Evolutionary conservation across 2,113 vertebrate genomes (phyloP).

Genomic region (human (Homo sapiens)): DNA sequence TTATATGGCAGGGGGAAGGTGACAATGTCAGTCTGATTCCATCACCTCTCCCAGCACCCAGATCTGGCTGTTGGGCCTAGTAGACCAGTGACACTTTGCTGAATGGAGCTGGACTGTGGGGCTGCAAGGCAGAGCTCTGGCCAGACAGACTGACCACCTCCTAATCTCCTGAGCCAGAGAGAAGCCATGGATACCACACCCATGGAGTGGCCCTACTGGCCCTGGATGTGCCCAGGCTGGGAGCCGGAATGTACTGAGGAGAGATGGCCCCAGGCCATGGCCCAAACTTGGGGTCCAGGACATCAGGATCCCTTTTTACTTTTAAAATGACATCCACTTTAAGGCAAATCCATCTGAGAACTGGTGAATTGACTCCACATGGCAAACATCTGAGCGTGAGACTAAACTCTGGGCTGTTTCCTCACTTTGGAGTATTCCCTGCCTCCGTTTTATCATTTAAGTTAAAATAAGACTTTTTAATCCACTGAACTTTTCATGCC

Average conservation of each 20-base stretch:
- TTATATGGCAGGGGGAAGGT: background rate
- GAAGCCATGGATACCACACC: background rate
- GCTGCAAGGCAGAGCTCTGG: background rate
- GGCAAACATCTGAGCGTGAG: background rate
- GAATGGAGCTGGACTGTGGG: background rate
- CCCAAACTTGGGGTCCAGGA: background rate
- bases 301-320: background rate
- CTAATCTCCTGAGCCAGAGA: background rate
- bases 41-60: background rate
- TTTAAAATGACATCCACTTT: background rate
- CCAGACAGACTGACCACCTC: background rate
- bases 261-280: background rate
- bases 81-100: too few relatives aligned
- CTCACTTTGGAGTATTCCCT: accelerated
- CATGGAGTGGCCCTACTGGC: accelerated
- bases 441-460: too few relatives aligned
- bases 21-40: too few relatives aligned
- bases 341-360: background rate
- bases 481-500: background rate
- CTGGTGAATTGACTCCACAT: background rate
- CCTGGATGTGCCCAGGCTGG: too few relatives aligned
- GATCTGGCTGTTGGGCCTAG: background rate
- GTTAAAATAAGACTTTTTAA: background rate
- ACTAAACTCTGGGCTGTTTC: background rate
- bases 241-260: background rate